phyloP scores from a whole-genome alignment of 2,888 invertebrate genomes.

The Buathra laborator region DNA sequence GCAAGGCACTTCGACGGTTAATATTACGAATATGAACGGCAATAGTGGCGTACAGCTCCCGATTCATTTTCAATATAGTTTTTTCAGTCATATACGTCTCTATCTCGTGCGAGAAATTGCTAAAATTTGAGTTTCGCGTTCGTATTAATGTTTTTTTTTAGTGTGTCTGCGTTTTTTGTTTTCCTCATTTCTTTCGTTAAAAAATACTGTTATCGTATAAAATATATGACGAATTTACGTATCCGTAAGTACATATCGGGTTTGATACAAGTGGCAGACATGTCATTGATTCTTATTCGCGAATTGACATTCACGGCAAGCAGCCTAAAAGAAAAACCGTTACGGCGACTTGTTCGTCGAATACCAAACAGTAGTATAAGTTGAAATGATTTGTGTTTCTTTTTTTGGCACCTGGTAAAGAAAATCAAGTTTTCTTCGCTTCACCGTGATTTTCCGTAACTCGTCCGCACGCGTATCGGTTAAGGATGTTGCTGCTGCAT shows the following conservation, averaged over 20 bases:
- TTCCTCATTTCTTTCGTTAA: constrained; percentile 53
- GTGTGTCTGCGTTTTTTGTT: constrained; percentile 39
- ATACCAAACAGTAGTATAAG: constrained; percentile 59
- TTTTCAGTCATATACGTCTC: background rate
- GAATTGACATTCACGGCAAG: constrained; percentile 63
- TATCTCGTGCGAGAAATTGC: constrained; percentile 3
- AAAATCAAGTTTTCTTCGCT: constrained; percentile 68
- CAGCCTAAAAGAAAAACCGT: constrained; percentile 62
- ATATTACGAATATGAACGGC: constrained; percentile 47
- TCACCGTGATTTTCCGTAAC: constrained; percentile 52
- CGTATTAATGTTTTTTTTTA: background rate
- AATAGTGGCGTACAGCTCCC: constrained; percentile 7
- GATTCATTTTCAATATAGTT: constrained; percentile 1
- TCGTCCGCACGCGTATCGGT: constrained; percentile 52
- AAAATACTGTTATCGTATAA: constrained; percentile 71
- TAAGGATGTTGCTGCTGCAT: constrained; percentile 90
- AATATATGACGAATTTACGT: constrained; percentile 66
- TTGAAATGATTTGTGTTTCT: constrained; percentile 33
- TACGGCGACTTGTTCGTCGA: constrained; percentile 49
- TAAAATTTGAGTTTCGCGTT: constrained; percentile 10
- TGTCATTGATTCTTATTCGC: constrained; percentile 36
- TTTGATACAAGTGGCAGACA: constrained; percentile 45
- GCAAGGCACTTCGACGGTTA: constrained; percentile 66
- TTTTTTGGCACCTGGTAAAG: constrained; percentile 80
- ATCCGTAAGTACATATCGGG: constrained; percentile 66